A percentile compares a stretch with the other conserved stretches of the same genome.
phyloP scores from a whole-genome alignment of 2,797 vertebrate genomes.

The Brachyalestes nurse region DNA sequence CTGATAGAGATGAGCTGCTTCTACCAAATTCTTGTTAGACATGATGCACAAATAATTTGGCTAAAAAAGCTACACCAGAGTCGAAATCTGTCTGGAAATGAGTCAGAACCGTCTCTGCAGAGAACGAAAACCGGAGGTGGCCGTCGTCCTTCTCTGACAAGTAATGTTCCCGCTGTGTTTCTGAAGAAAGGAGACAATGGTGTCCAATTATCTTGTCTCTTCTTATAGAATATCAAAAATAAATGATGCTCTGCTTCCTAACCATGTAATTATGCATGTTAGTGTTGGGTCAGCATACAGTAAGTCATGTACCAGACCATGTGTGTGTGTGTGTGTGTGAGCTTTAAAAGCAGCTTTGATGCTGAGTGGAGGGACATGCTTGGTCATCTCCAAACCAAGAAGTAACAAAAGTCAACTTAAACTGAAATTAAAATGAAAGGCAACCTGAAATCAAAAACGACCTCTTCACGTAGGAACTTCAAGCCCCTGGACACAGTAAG shows the following conservation, averaged over 20 bases:
- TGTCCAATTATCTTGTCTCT: constrained; percentile 39
- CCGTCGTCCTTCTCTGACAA: constrained; percentile 6
- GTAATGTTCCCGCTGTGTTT: constrained; percentile 16
- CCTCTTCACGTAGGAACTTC: too few relatives aligned
- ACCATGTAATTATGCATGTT: not conserved
- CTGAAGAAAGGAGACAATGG: constrained; percentile 29
- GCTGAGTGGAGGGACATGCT: not conserved
- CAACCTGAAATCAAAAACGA: not conserved
- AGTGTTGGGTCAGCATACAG: constrained; percentile 2
- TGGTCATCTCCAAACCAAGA: not conserved
- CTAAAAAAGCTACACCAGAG: not conserved
- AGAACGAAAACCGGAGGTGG: not conserved
- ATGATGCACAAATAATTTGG: not conserved
- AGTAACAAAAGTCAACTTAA: not conserved
- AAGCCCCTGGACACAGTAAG: too few relatives aligned
- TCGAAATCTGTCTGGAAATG: constrained; percentile 7
- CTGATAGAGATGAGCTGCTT: too few relatives aligned
- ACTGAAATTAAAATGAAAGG: not conserved
- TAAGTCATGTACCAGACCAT: not conserved
- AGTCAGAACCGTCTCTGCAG: not conserved
- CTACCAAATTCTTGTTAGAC: too few relatives aligned
- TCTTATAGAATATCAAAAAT: constrained; percentile 14
- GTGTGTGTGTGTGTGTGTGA: constrained; percentile 12
- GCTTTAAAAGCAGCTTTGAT: not conserved
- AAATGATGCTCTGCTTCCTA: constrained; percentile 13